Evolutionary conservation across 1,140 invertebrate species (phyloP).

Genomic region (Drosophila suzukii): DNA sequence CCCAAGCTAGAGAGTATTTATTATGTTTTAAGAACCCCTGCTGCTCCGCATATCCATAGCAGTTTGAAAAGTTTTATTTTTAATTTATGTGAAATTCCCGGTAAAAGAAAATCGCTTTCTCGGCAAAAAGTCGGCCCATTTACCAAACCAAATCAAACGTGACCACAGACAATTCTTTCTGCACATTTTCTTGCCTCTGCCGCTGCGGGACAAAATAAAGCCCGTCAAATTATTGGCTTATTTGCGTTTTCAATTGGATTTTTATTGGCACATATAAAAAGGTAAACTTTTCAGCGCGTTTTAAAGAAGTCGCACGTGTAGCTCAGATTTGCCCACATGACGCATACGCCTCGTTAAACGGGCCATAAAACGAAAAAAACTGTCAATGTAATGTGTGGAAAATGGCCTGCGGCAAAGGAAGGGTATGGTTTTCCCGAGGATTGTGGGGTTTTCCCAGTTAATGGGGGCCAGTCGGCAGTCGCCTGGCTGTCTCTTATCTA

Average conservation of each 20-base stretch:
- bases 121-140: constrained; percentile 70
- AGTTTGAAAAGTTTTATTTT: constrained; percentile 16
- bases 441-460: background rate
- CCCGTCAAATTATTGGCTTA: constrained; percentile 59
- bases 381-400: constrained; percentile 60
- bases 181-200: background rate
- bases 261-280: constrained; percentile 55
- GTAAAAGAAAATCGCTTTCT: constrained; percentile 46
- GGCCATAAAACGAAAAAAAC: constrained; percentile 66
- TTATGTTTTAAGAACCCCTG: background rate
- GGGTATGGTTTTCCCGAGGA: constrained; percentile 10
- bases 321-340: constrained; percentile 41
- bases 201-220: background rate
- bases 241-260: constrained; percentile 72
- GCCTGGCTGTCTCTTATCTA: constrained; percentile 51
- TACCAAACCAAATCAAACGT: constrained; percentile 60
- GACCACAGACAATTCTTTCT: constrained; percentile 68
- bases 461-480: constrained; percentile 57
- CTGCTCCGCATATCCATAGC: background rate
- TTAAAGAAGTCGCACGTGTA: constrained; percentile 40
- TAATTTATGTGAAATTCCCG: constrained; percentile 66
- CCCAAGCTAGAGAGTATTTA: no score
- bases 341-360: constrained; percentile 69
- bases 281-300: constrained; percentile 14
- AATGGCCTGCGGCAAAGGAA: constrained; percentile 41